Evolutionary conservation across 2,888 invertebrate genomes (phyloP), one percentile per base, ranked within the genome.

Genomic region (Leucoma salicis): DNA sequence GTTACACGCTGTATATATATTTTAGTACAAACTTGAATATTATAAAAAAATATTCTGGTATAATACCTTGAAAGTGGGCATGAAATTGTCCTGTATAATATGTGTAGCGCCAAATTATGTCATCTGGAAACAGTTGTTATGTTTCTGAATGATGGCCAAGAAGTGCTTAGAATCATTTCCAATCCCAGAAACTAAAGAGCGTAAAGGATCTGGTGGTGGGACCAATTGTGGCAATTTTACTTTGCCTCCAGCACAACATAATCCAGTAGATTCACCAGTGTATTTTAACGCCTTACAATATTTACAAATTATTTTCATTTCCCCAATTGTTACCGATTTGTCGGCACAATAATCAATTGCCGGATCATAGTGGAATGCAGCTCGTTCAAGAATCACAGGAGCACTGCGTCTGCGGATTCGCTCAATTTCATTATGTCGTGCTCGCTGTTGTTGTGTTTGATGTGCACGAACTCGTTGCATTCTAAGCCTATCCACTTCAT

Each of bases 121-220:
- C 62, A 69, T 70, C 52, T 67, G 65, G 35, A 70, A 69, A 43
- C 63, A 66, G 31, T 54, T 58, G 11, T 66, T 66, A 36, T 64
- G 67, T 59, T 67, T 40, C 35, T 65, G 62, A 27, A 66, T 18
- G 40, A 63, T 14, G 6, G 53, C 49, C 49, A 71, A 61, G 46
- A 67, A 65, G 38, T 63, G 58, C 34, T 25, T 52, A 24, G 63
- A 66, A 54, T 65, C 59, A 44, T 36, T 39, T 40, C 56, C 57
- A 27, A 37, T 63, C 47, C 60, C 61, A 53, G 15, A 35, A 43
- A 64, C 53, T 42, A 63, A 63, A 47, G 57, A 60, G 43, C 46
- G 47, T 49, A 65, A 36, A 8, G 39, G 36, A 12, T 47, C 42
- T 16, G 36, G 49, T 42, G 49, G 49, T 43, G 48, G 43, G 13